Conservation (phyloP, 2,113 vertebrate species). For the Spheniscus mendiculus region DNA sequence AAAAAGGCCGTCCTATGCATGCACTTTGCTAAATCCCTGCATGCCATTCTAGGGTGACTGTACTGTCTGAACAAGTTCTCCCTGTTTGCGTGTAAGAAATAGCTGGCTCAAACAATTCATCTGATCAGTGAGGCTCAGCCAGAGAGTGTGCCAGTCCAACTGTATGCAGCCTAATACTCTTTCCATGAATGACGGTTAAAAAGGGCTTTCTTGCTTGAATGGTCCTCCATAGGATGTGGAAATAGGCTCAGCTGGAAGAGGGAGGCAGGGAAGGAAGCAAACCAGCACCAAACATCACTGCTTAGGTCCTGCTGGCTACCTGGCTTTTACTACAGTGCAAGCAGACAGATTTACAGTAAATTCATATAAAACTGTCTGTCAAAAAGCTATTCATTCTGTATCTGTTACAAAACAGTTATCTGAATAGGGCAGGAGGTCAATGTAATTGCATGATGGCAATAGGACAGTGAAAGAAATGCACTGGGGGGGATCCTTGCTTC, state of each 20-base stretch:
- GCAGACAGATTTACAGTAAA: constrained; percentile 17
- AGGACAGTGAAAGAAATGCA: not conserved
- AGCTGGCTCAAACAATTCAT: constrained; percentile 66
- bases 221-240: constrained; percentile 3
- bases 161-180: constrained; percentile 51
- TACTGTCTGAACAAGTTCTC: constrained; percentile 68
- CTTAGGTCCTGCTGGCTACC: not conserved
- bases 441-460: not conserved
- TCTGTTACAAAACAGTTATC: not conserved
- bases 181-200: constrained; percentile 59
- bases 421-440: not conserved
- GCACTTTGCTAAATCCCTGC: constrained; percentile 67
- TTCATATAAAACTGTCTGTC: not conserved
- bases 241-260: not conserved
- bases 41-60: constrained; percentile 49
- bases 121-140: constrained; percentile 57
- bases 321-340: not conserved
- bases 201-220: constrained; percentile 64
- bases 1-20: constrained; percentile 58
- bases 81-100: constrained; percentile 70
- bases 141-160: constrained; percentile 48
- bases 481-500: not conserved
- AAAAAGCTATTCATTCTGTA: not conserved
- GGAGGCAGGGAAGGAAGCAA: not conserved
- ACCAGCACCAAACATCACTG: not conserved